Conservation (phyloP, 2,113 vertebrate genomes). For the Bagarius yarrelli region DNA sequence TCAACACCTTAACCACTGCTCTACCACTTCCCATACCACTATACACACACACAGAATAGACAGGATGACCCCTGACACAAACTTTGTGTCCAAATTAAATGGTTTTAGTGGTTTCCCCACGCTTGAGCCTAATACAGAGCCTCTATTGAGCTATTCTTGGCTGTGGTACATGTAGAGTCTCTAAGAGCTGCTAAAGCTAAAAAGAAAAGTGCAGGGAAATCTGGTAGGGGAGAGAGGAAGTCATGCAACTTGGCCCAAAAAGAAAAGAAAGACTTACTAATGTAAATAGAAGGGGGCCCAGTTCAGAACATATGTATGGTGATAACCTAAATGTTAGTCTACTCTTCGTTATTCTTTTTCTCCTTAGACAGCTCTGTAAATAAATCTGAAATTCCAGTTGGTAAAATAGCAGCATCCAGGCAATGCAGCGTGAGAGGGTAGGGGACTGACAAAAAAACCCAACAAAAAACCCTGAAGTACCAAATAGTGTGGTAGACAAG, state of each 20-base stretch:
- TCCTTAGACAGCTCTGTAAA: background rate
- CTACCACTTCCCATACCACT: too few relatives aligned
- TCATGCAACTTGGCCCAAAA: background rate
- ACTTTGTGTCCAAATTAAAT: conserved; percentile 45
- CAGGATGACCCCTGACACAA: conserved; percentile 46
- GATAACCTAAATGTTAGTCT: background rate
- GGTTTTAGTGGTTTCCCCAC: conserved; percentile 46
- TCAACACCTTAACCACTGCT: too few relatives aligned
- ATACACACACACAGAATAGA: conserved; percentile 37
- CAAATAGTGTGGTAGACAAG: background rate
- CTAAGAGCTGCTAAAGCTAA: conserved; percentile 39
- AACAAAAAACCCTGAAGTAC: background rate
- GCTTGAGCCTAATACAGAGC: conserved; percentile 44
- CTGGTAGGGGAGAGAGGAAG: conserved; percentile 19
- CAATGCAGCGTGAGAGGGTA: background rate
- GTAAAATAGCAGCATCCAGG: background rate
- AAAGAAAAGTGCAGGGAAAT: conserved; percentile 33
- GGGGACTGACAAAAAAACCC: background rate
- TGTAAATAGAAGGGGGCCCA: conserved; percentile 8
- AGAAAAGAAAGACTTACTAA: background rate
- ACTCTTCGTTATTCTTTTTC: background rate
- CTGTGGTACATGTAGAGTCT: conserved; percentile 36
- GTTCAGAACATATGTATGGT: background rate
- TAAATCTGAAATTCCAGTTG: background rate
- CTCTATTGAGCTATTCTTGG: conserved; percentile 53